Percentiles rank a stretch among this genome's conserved stretches.
These are phyloP conservation scores for Oplegnathus fasciatus DNA, from an alignment of 2,113 vertebrate species.

Conservation along the genomic window DNA sequence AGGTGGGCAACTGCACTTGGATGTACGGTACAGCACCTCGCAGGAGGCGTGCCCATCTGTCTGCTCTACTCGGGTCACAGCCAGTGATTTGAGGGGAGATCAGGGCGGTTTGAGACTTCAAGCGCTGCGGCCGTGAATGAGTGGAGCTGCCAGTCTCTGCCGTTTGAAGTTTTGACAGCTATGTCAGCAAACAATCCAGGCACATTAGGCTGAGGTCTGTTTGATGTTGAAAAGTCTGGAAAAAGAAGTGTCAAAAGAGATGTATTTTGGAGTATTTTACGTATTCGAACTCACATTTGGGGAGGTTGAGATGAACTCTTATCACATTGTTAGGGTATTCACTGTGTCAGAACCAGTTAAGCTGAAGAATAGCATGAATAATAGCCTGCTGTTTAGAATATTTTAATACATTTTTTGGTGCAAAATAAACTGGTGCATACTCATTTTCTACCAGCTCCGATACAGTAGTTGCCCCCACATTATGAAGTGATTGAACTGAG, in stretches of 20 bases:
- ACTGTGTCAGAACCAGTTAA: slow-evolving; percentile 74
- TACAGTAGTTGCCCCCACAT: slow-evolving; percentile 40
- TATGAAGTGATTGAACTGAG: slow-evolving; percentile 61
- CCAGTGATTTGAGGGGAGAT: slow-evolving; percentile 77
- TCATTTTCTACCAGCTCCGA: slow-evolving; percentile 37
- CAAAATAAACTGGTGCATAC: slow-evolving; percentile 29
- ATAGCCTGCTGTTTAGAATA: slow-evolving; percentile 67
- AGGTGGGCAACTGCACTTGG: slow-evolving; percentile 63
- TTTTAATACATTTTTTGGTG: slow-evolving; percentile 47
- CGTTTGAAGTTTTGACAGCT: slow-evolving; percentile 84
- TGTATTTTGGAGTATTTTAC: slow-evolving; percentile 59
- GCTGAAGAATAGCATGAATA: slow-evolving; percentile 58
- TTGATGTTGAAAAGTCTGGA: slow-evolving; percentile 76
- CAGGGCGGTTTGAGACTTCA: slow-evolving; percentile 76
- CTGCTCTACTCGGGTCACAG: slow-evolving; percentile 73
- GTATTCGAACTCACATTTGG: slow-evolving; percentile 56
- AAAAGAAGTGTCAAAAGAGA: slow-evolving; percentile 68
- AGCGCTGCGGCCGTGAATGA: slow-evolving; percentile 63
- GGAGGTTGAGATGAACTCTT: slow-evolving; percentile 55
- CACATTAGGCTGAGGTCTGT: slow-evolving; percentile 76
- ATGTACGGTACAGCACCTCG: slow-evolving; percentile 42
- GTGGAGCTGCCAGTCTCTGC: slow-evolving; percentile 74
- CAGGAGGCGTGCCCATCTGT: slow-evolving; percentile 83
- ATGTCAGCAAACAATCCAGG: slow-evolving; percentile 81
- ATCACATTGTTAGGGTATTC: slow-evolving; percentile 50